Conservation (phyloP, 2,888 invertebrate species). For the Orthosia incerta region DNA sequence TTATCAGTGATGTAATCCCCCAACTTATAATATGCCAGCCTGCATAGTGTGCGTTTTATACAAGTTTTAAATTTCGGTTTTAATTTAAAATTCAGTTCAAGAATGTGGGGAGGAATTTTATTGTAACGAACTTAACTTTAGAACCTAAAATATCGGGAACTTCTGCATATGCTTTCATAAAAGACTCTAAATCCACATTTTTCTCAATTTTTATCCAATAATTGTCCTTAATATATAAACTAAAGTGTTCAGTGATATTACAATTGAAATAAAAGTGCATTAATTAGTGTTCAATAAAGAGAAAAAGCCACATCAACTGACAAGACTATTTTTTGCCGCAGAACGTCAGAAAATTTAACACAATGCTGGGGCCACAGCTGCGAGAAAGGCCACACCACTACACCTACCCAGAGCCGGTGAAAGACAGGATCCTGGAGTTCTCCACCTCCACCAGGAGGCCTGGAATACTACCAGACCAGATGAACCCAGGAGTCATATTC, state of each 20-base stretch:
- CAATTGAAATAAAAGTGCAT: neutral
- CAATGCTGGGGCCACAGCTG: conserved; percentile 81
- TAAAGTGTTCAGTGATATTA: conserved; percentile 26
- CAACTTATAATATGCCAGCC: too few relatives aligned
- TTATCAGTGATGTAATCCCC: too few relatives aligned
- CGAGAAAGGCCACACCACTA: conserved; percentile 87
- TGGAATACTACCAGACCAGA: conserved; percentile 84
- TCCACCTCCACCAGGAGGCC: conserved; percentile 82
- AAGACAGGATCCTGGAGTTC: conserved; percentile 84
- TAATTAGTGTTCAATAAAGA: conserved; percentile 4
- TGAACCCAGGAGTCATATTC: conserved; percentile 88
- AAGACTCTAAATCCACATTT: neutral
- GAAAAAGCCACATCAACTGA: conserved; percentile 43
- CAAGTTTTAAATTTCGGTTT: too few relatives aligned
- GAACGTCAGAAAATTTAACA: conserved; percentile 78
- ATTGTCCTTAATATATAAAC: neutral
- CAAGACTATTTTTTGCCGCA: conserved; percentile 78
- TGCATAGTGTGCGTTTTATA: too few relatives aligned
- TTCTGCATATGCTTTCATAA: neutral
- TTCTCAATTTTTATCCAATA: neutral
- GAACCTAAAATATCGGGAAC: neutral
- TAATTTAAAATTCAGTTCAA: too few relatives aligned
- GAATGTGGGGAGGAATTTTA: too few relatives aligned
- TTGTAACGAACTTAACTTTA: too few relatives aligned
- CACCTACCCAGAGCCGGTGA: conserved; percentile 85